Base-by-base conservation (phyloP, 2,113 vertebrate genomes). In the Perca flavescens region DNA sequence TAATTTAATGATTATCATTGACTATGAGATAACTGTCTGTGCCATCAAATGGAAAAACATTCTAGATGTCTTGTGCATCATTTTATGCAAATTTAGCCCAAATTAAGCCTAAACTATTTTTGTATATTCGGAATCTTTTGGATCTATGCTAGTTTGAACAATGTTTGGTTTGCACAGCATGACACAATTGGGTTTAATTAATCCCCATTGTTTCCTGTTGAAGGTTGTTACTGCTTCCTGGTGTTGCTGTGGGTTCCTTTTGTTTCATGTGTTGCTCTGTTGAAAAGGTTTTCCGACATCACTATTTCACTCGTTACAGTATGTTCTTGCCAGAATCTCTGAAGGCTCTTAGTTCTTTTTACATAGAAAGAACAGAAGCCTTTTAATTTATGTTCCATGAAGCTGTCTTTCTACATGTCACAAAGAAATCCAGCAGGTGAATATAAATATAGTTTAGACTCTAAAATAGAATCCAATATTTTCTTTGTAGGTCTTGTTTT, bases 361-460 rank as follows among this genome's bases (percentile, higher is more conserved):
- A n/a, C 34, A 10, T 14, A 12, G 2, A 15, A n/a, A 43, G 47
- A 77, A n/a, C 64, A 47, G 40, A 25, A 57, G 53, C 74, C 49
- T 56, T 56, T 52, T 74, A 11, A 46, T 31, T 76, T 28, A 5
- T 12, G 34, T 50, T 28, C 50, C 10, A 5, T 36, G 2, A 28
- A 58, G 22, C 40, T 3, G 22, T 21, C 43, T 57, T 40, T n/a
- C 50, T 10, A 36, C 2, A n/a, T 60, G 40, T 72, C n/a, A 47
- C 5, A 58, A 14, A 53, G 67, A n/a, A 46, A 19, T 14, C 25
- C 46, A 62, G 57, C 1, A 61, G 56, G 19, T 21, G 3, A 21
- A 73, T 61, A 60, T 6, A 49, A 49, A 60, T 72, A 47, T 31
- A 60, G 40, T 73, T 60, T 16, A 14, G 40, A 60, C 47, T 67